A percentile compares a stretch with the other conserved stretches of the same genome.
Evolutionary conservation across 2,888 invertebrate genomes (phyloP).

Genomic region (Lasiommata megera): DNA sequence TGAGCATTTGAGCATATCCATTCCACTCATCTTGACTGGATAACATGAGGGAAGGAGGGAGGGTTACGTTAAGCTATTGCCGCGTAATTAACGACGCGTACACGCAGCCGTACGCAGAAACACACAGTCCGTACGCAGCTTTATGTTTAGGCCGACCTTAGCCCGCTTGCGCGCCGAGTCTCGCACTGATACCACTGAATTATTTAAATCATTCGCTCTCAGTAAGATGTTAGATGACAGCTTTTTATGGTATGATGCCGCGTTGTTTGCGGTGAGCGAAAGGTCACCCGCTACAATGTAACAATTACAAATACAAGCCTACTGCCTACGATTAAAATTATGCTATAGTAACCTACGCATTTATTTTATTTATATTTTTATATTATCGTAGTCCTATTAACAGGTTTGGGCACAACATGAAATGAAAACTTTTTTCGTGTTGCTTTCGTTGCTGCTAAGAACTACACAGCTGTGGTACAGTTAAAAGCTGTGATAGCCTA

Average conservation of each 20-base stretch:
- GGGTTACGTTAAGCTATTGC: too few relatives aligned
- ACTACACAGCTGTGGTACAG: neutral
- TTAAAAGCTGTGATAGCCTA: too few relatives aligned
- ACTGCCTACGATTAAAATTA: neutral
- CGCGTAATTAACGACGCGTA: too few relatives aligned
- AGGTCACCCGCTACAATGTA: constrained; percentile 22
- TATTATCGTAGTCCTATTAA: neutral
- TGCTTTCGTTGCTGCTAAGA: too few relatives aligned
- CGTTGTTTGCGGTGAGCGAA: constrained; percentile 26
- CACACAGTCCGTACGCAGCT: too few relatives aligned
- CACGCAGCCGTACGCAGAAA: too few relatives aligned
- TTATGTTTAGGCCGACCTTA: constrained; percentile 61
- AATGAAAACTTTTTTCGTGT: too few relatives aligned
- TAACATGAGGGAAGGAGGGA: too few relatives aligned
- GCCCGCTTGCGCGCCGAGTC: constrained; percentile 45
- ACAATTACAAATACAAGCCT: constrained; percentile 12
- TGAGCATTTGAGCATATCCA: too few relatives aligned
- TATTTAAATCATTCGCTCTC: constrained; percentile 24
- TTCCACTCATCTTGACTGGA: too few relatives aligned
- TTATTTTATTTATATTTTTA: neutral
- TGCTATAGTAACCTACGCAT: neutral
- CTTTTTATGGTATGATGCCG: constrained; percentile 23
- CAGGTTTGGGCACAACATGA: too few relatives aligned
- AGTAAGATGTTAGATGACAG: constrained; percentile 17
- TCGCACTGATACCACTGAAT: constrained; percentile 25